These are phyloP conservation scores for Frankliniella intonsa DNA, from an alignment of 2,888 invertebrate species.

Conservation along the genomic window DNA sequence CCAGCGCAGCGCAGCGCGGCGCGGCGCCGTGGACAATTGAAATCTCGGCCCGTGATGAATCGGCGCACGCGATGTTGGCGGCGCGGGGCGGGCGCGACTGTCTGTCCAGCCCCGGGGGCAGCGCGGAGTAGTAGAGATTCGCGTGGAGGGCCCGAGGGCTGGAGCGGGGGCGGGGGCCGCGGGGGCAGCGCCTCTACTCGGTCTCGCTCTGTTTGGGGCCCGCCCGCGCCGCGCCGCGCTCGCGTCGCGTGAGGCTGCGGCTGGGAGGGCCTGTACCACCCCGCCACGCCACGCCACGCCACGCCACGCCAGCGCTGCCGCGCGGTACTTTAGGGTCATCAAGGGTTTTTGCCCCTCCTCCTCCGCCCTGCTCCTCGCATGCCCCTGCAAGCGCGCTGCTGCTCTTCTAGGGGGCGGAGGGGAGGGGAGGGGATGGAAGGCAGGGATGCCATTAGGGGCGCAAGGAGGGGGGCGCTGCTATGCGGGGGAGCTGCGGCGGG, in stretches of 20 bases:
- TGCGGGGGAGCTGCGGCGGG: neutral
- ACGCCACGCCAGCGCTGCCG: neutral
- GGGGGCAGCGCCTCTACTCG: too few species aligned
- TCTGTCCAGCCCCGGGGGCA: too few species aligned
- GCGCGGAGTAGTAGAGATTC: too few species aligned
- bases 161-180: too few species aligned
- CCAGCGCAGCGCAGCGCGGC: too few species aligned
- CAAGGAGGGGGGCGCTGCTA: neutral
- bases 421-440: neutral
- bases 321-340: slow-evolving; percentile 23
- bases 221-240: neutral
- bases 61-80: too few species aligned
- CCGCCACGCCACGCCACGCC: neutral
- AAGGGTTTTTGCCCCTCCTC: neutral
- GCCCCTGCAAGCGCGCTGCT: neutral
- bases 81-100: too few species aligned
- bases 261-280: neutral
- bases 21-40: too few species aligned
- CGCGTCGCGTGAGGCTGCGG: neutral
- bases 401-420: neutral
- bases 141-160: too few species aligned
- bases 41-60: too few species aligned
- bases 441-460: slow-evolving; percentile 1
- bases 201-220: too few species aligned
- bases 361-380: neutral